A percentile compares a stretch with the other conserved stretches of the same genome.
Evolutionary conservation across 2,797 vertebrate genomes (phyloP).

Genomic region (Myotis myotis): DNA sequence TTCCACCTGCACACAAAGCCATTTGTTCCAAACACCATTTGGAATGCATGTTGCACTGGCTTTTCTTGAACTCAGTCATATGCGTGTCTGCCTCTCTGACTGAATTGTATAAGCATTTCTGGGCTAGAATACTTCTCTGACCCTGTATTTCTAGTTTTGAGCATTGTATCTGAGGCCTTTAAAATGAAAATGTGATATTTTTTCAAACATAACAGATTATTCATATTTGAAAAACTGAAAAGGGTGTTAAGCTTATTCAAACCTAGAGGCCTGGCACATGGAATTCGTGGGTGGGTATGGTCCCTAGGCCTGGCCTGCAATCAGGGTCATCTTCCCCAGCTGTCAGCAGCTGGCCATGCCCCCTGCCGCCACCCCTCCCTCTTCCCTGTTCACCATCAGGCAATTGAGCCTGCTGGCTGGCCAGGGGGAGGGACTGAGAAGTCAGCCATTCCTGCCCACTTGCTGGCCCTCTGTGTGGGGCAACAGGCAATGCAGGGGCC

Average conservation of each 20-base stretch:
- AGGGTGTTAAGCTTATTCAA: neutral
- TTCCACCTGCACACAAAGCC: too few species aligned
- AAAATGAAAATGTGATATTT: slow-evolving; percentile 35
- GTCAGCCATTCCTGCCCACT: too few species aligned
- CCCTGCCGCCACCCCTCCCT: rapidly evolving
- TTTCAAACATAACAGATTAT: neutral
- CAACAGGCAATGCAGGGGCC: too few species aligned
- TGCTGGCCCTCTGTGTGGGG: too few species aligned
- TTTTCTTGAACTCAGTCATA: neutral
- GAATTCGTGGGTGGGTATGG: too few species aligned
- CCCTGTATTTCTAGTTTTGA: neutral
- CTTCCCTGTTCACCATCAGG: too few species aligned
- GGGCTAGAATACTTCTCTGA: neutral
- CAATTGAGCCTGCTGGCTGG: too few species aligned
- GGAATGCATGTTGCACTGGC: neutral
- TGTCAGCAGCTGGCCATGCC: too few species aligned
- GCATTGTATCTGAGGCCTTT: neutral
- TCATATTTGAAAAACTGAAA: neutral
- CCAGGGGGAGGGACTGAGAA: too few species aligned
- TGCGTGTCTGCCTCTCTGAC: neutral
- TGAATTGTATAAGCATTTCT: neutral
- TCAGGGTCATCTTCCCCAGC: too few species aligned
- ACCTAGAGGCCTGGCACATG: neutral
- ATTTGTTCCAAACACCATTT: neutral
- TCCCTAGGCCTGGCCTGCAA: too few species aligned